Percentiles rank a stretch among this genome's conserved stretches.
phyloP scores from a whole-genome alignment of 2,113 vertebrate species.

The Morone saxatilis region DNA sequence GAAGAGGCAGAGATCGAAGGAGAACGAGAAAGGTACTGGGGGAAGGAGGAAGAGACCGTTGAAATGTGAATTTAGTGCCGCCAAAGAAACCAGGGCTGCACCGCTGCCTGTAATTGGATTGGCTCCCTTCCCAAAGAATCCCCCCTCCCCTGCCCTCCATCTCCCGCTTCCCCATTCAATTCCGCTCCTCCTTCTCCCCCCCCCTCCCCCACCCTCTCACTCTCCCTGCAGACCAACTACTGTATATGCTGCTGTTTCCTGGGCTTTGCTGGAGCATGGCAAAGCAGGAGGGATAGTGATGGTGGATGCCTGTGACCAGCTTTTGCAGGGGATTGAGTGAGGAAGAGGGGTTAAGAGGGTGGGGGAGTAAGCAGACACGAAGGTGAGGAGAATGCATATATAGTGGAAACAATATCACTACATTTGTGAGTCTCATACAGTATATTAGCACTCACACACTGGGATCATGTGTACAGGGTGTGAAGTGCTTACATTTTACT shows the following conservation, averaged over 20 bases:
- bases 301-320: slow-evolving; percentile 55
- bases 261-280: slow-evolving; percentile 76
- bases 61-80: slow-evolving; percentile 85
- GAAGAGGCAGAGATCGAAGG: slow-evolving; percentile 44
- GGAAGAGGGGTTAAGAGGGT: slow-evolving; percentile 65
- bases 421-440: slow-evolving; percentile 3
- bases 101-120: slow-evolving; percentile 88
- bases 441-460: not conserved
- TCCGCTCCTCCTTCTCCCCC: slow-evolving; percentile 33
- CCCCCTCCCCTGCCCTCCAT: slow-evolving; percentile 70
- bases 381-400: slow-evolving; percentile 51
- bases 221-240: slow-evolving; percentile 74
- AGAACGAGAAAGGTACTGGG: slow-evolving; percentile 48
- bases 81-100: slow-evolving; percentile 82
- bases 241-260: slow-evolving; percentile 81
- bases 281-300: slow-evolving; percentile 60
- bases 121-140: slow-evolving; percentile 86
- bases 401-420: slow-evolving; percentile 42
- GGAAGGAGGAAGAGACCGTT: slow-evolving; percentile 69
- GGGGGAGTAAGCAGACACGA: slow-evolving; percentile 46
- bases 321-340: slow-evolving; percentile 68
- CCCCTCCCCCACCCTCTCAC: slow-evolving; percentile 48
- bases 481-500: slow-evolving; percentile 11
- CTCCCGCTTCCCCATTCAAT: slow-evolving; percentile 68
- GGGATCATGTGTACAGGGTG: not conserved